phyloP scores from a whole-genome alignment of 2,888 invertebrate species.

The Macrosiphum euphorbiae region DNA sequence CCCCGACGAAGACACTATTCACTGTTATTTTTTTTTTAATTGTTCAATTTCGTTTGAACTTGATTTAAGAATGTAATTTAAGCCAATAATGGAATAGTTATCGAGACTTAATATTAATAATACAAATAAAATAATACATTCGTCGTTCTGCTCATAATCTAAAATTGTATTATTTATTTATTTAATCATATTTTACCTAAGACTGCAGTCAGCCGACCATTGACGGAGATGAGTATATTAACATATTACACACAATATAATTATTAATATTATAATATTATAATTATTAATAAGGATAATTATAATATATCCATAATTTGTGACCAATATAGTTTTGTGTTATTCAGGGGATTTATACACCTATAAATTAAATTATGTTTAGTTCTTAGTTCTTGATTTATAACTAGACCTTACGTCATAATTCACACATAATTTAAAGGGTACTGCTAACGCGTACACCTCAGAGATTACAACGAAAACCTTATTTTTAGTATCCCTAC shows the following conservation, averaged over 20 bases:
- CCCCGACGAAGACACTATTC: too few species aligned
- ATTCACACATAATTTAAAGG: background rate
- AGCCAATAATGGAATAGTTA: too few species aligned
- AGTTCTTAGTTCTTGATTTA: conserved; percentile 19
- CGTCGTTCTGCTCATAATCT: too few species aligned
- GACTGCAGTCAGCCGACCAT: background rate
- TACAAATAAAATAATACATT: too few species aligned
- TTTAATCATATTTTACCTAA: background rate
- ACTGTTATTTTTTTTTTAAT: too few species aligned
- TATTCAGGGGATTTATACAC: background rate
- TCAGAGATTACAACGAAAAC: background rate
- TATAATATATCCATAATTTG: background rate
- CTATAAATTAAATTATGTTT: conserved; percentile 21
- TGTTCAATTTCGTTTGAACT: too few species aligned
- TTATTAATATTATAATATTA: background rate
- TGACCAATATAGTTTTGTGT: background rate
- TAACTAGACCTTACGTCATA: background rate
- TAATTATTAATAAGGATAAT: background rate
- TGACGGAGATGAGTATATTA: background rate
- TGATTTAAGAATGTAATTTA: too few species aligned
- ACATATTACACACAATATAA: background rate
- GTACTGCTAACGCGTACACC: background rate
- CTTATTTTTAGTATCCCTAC: background rate
- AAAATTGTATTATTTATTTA: background rate
- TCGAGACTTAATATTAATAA: too few species aligned